Base-by-base conservation (phyloP, 2,888 invertebrate genomes). In the Petrophora chlorosata region DNA sequence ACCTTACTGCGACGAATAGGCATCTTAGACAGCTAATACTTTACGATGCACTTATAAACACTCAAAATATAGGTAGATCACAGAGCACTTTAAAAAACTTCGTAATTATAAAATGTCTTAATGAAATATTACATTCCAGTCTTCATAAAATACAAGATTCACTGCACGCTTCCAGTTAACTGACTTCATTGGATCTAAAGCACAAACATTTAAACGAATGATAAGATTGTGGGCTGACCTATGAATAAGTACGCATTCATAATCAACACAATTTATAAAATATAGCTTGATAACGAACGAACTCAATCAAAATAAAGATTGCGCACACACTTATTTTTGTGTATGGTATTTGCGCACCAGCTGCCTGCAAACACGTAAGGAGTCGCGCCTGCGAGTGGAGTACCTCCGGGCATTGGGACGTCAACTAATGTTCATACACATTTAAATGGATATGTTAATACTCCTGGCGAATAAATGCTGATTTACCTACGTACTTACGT, bases 141-240 rank as follows among this genome's bases (percentile, higher is more conserved):
- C 70, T 61, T 53, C 62, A 66, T 41, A 61, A 67, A 69, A 71
- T 65, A 73, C 73, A 78, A 73, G 69, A 63, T 78, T 74, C 80
- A 79, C 75, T 71, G 74, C 73, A 72, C 63, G 83, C 80, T 78
- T 65, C 63, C 72, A 77, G 79, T 82, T 76, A 82, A 90, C 89
- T 89, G 88, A 85, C 84, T 88, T 77, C 72, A 78, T 73, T 79
- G 73, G 73, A 77, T 79, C 81, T 70, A 79, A 80, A 81, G 81
- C 88, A 82, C 85, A 85, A 85, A 85, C 84, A 89, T 90, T 82
- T 89, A 89, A 88, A 85, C 79, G 55, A 61, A 73, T 65, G 90
- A 89, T 90, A 86, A 89, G 87, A 88, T 82, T 79, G 78, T 67
- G 75, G 59, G 71, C 25, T 85, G 85, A 87, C 84, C 86, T 79